Base-by-base conservation (phyloP, 2,113 vertebrate genomes). In the Spea bombifrons region DNA sequence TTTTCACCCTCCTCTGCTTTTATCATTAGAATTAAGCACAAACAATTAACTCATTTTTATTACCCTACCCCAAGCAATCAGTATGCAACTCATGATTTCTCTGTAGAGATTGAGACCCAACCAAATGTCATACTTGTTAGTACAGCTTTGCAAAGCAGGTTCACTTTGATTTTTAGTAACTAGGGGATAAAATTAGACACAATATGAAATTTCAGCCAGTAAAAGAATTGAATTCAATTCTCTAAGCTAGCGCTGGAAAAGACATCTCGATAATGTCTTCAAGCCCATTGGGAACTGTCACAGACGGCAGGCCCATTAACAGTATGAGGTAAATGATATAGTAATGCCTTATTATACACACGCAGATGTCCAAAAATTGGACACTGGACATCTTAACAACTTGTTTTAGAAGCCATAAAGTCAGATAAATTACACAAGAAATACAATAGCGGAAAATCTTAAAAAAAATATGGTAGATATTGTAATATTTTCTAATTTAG, bases 271-370 rank as follows among this genome's bases (percentile, higher is more conserved):
- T 73, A 79, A 48, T 73, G 45, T 66, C n/a, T 57, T 55, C 64
- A 52, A 55, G 50, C 44, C 70, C 45, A 66, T 9, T 57, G 63
- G 52, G 16, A 73, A 79, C 5, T 55, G 70, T 61, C 49, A 67
- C 17, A 73, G 50, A 45, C 49, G 16, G 52, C 10, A 17, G 61
- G 13, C 76, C 68, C 59, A 17, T 16, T 9, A 78, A 63, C 69
- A 78, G 76, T 55, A 72, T 5, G 76, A 30, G 69, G 61, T 65
- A 66, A 78, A 72, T 70, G 47, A 65, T 66, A 13, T 61, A 78
- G 50, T 65, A n/a, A 66, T 71, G 61, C 48, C 50, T 65, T 72
- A 17, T 65, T 66, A 72, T 13, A 44, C 30, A 53, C 68, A 65
- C 30, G 53, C 47, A 66, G 59, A 72, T 78, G 70, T 43, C 48